phyloP scores from a whole-genome alignment of 2,888 invertebrate species.

The Clitarchus hookeri region DNA sequence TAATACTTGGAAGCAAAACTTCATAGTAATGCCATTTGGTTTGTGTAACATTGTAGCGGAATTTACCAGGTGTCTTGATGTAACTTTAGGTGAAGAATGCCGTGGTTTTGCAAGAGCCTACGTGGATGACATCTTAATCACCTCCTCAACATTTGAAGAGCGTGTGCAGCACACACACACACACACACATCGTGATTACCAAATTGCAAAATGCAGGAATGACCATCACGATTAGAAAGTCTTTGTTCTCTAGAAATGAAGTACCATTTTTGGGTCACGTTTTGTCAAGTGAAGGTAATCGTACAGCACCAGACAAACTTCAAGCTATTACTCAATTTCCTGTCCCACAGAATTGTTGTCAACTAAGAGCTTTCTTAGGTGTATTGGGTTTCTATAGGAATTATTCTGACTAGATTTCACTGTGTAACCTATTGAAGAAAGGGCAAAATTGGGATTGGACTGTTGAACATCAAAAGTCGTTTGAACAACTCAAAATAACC shows the following conservation, averaged over 20 bases:
- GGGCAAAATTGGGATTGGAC: neutral
- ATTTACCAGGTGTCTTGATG: conserved; percentile 5
- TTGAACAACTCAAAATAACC: neutral
- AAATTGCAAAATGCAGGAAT: too few species aligned
- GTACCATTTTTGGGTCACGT: conserved; percentile 21
- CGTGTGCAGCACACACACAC: neutral
- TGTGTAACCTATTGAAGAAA: neutral
- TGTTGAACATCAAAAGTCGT: neutral
- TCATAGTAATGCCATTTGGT: conserved; percentile 41
- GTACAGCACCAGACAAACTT: neutral
- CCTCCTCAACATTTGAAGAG: conserved; percentile 12
- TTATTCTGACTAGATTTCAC: neutral
- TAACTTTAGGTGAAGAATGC: neutral
- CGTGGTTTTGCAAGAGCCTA: neutral
- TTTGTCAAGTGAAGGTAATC: neutral
- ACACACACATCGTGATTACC: too few species aligned
- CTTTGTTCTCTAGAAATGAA: neutral
- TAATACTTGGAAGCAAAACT: too few species aligned
- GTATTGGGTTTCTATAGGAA: conserved; percentile 3
- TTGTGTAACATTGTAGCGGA: conserved; percentile 10
- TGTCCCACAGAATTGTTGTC: neutral
- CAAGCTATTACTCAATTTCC: neutral
- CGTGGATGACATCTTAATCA: conserved; percentile 15
- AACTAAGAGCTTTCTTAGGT: neutral
- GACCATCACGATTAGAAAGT: conserved; percentile 23